Evolutionary conservation across 1,140 invertebrate species (phyloP), one percentile per base, ranked within the genome.

Genomic region (Hestina assimilis): DNA sequence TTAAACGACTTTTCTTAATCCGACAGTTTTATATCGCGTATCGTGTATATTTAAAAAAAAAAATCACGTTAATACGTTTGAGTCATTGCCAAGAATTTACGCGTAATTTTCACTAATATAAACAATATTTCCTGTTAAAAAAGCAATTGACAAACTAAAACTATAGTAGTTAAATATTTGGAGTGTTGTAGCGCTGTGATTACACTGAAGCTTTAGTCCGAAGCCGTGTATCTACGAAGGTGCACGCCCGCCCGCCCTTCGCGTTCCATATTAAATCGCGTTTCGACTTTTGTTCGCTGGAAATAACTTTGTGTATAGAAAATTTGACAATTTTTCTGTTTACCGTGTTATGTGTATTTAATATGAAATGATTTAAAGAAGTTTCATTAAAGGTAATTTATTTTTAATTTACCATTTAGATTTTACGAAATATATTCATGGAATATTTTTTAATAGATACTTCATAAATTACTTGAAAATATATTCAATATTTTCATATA

Each of bases 201-300:
- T n/a, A n/a, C n/a, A n/a, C n/a, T n/a, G 17, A 40, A 3, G 26
- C 14, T 47, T 63, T 56, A 63, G 61, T 63, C 24, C 17, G 41
- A 28, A 38, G 24, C 21, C 20, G 56, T 9, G 38, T 46, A 42
- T 29, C 61, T 45, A 19, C n/a, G 41, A 17, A 35, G 45, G 51
- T 23, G 55, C 55, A 55, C 61, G 61, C 26, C 61, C 61, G 61
- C 61, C 56, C 61, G 61, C 61, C 61, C 55, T 45, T 15, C 38
- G 51, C 4, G 2, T 15, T 19, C 14, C 41, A 38, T 11, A 11
- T 12, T 48, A 11, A 21, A 33, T 9, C 29, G 15, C 17, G 6
- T 19, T 45, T 7, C 8, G 28, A 41, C 26, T 48, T 54, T 29
- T 26, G 45, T 38, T 23, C 20, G 42, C 23, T 21, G 17, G 11